Conservation (phyloP, 1,140 invertebrate species). For the Pseudachorutes palmiensis region DNA sequence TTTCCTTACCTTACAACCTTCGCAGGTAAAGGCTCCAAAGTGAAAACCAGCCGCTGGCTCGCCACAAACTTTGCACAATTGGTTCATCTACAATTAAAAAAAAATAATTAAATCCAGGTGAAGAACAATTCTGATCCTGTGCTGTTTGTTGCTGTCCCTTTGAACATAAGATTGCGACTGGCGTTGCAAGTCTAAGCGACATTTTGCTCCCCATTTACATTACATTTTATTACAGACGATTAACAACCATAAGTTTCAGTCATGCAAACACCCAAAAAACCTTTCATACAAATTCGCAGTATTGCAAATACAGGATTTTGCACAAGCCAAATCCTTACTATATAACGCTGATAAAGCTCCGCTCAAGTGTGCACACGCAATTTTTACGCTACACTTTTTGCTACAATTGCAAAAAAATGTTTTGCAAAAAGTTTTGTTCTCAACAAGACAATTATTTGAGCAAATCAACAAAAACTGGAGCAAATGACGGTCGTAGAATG, state of each 20-base stretch:
- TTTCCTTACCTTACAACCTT: conserved; percentile 38
- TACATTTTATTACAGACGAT: background rate
- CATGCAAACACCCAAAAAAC: no score
- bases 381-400: no score
- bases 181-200: background rate
- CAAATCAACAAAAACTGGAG: no score
- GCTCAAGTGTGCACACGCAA: no score
- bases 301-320: no score
- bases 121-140: background rate
- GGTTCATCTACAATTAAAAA: conserved; percentile 44
- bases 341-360: no score
- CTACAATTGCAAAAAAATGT: no score
- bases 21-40: conserved; percentile 56
- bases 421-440: no score
- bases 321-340: no score
- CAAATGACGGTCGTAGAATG: no score
- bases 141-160: background rate
- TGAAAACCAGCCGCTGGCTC: conserved; percentile 57
- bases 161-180: background rate
- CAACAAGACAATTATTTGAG: no score
- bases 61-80: conserved; percentile 52
- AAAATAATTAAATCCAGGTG: background rate
- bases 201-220: background rate
- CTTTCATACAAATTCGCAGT: no score
- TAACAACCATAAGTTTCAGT: background rate